phyloP scores from a whole-genome alignment of 2,888 invertebrate species.

The Drosophila greeni region DNA sequence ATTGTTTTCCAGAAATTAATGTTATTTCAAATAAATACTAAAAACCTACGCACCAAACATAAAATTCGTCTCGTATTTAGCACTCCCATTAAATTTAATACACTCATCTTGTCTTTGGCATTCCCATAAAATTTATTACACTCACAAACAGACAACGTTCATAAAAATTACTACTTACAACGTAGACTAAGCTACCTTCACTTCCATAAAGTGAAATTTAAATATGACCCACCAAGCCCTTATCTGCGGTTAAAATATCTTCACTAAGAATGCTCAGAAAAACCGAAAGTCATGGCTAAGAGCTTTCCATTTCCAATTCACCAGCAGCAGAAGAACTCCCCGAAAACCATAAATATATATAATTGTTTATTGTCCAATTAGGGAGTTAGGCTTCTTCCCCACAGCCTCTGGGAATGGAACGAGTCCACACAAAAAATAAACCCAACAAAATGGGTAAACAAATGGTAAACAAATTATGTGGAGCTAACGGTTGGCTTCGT shows the following conservation, averaged over 20 bases:
- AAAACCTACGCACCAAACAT: not conserved
- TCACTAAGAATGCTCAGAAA: conserved; percentile 17
- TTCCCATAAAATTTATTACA: not conserved
- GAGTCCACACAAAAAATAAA: conserved; percentile 1
- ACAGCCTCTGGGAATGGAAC: conserved; percentile 33
- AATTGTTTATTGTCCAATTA: conserved; percentile 30
- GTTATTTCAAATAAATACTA: too few relatives aligned
- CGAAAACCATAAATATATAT: conserved; percentile 14
- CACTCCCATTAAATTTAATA: not conserved
- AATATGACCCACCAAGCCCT: conserved; percentile 15
- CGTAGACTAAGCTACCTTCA: conserved; percentile 9
- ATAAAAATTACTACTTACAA: conserved; percentile 5
- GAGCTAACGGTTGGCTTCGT: conserved; percentile 60
- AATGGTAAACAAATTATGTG: conserved; percentile 44
- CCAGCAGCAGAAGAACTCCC: conserved; percentile 27
- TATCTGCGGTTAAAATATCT: conserved; percentile 15
- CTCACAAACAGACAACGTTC: not conserved
- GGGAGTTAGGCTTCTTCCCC: conserved; percentile 18
- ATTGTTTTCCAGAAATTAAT: not conserved
- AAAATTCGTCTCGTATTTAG: not conserved
- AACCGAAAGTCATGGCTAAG: conserved; percentile 52
- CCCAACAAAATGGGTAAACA: conserved; percentile 14
- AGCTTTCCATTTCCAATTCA: conserved; percentile 54
- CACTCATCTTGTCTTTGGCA: not conserved
- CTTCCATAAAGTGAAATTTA: conserved; percentile 29